Base-by-base conservation (phyloP, 2,888 invertebrate species). In the Pterobdella sp. region DNA sequence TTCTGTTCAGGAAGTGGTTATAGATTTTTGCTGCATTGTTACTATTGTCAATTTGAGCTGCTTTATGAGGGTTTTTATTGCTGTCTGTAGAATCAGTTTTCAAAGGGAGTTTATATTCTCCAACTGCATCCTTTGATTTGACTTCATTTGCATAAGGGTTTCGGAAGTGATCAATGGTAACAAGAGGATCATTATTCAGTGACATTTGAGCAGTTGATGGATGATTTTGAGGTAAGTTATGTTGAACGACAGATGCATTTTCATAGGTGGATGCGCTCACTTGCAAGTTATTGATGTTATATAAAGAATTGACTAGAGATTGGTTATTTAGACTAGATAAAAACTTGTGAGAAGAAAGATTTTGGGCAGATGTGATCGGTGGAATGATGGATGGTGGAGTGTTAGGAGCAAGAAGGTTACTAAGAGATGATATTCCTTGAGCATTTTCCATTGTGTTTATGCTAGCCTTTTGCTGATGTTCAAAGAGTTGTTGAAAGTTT, bases 351-450 rank as follows among this genome's bases (percentile, higher is more conserved):
- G 60, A 22, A 7, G 60, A 22, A 3, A 56, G 18, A 26, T 56
- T 56, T 22, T 22, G 60, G n/a, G 26, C 26, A 56, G 60, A 56
- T 56, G 60, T 56, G 4, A 26, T 56, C 4, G 60, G 60, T n/a
- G 60, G 60, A 56, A 56, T 56, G n/a, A 56, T 56, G 60, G 60
- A 56, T 3, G 60, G n/a, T 4, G 60, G 60, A 56, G 60, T 56
- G 18, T 56, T 56, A 26, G 60, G 42, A 14, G 42, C 10, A 42
- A 42, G 42, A 42, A 18, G 42, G 7, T 42, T 7, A 42, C 18
- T 7, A 22, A 7, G 18, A 26, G 4, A 26, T 42, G 42, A 18
- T 14, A 42, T 7, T 42, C 42, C 42, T 42, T 42, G 49, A 22
- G 7, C 7, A 22, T 42, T 42, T 14, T 56, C 60, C 60, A 56